Evolutionary conservation across 2,888 invertebrate species (phyloP).

Genomic region (Seira musarum): DNA sequence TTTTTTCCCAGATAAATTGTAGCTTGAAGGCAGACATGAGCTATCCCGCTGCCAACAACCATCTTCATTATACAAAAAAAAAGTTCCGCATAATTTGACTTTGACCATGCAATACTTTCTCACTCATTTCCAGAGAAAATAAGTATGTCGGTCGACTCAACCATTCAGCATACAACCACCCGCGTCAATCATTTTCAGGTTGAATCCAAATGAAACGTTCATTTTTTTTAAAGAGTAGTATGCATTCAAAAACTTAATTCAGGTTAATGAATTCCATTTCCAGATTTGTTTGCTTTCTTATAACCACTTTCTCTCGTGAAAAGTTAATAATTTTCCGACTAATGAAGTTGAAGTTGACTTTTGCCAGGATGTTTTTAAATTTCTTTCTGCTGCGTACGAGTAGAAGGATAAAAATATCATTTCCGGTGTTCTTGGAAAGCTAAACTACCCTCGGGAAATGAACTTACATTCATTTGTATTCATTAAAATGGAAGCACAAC

Average conservation of each 20-base stretch:
- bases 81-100: slow-evolving; percentile 47
- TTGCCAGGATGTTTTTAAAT: background rate
- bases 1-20: too few species aligned
- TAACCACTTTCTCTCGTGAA: background rate
- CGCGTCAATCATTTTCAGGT: too few species aligned
- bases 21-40: too few species aligned
- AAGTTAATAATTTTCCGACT: background rate
- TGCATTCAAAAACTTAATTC: background rate
- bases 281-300: background rate
- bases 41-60: too few species aligned
- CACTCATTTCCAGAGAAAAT: slow-evolving; percentile 12
- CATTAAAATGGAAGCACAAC: too few species aligned
- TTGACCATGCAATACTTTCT: slow-evolving; percentile 43
- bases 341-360: too few species aligned
- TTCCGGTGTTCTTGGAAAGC: background rate
- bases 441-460: too few species aligned
- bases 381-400: background rate
- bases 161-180: too few species aligned
- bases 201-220: too few species aligned
- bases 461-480: too few species aligned
- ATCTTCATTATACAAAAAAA: too few species aligned
- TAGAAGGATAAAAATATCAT: background rate
- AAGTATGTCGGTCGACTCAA: slow-evolving; percentile 8
- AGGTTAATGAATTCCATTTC: too few species aligned
- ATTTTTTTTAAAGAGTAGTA: background rate